A percentile compares a stretch with the other conserved stretches of the same genome.
These are phyloP conservation scores for Phanerotoma sp. DNA, from an alignment of 2,888 invertebrate species.

Conservation along the genomic window DNA sequence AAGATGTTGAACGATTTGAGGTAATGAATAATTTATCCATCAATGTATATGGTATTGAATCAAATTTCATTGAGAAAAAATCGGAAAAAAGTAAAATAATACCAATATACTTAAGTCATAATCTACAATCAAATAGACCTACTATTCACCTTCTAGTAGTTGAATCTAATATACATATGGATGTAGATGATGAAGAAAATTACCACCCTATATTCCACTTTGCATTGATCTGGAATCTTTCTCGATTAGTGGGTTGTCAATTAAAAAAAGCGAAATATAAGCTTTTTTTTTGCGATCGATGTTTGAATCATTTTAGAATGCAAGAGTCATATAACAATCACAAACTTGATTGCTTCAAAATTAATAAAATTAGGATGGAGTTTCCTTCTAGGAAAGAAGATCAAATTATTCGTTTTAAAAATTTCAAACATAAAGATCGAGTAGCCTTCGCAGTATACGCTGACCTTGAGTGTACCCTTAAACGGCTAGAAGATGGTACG, in stretches of 20 bases:
- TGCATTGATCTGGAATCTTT: neutral
- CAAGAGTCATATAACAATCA: neutral
- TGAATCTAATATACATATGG: neutral
- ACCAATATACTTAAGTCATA: neutral
- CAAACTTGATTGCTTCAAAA: neutral
- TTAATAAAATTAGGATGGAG: slow-evolving; percentile 1
- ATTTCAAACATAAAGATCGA: neutral
- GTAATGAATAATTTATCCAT: neutral
- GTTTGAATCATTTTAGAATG: slow-evolving; percentile 2
- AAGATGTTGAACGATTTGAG: neutral
- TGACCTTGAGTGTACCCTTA: neutral
- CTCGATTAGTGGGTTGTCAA: neutral
- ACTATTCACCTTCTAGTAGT: slow-evolving; percentile 5
- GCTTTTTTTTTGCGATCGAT: too few species aligned
- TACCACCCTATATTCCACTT: neutral
- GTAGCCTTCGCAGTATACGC: neutral
- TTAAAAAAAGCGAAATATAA: neutral
- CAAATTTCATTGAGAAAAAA: neutral
- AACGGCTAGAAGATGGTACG: neutral
- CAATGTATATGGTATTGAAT: too few species aligned
- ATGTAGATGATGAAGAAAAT: neutral
- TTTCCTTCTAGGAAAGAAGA: neutral
- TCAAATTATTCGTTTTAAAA: neutral
- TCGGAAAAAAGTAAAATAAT: neutral
- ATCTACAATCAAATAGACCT: neutral